Conservation (phyloP, 2,797 vertebrate genomes). For the Rhinatrema bivittatum region DNA sequence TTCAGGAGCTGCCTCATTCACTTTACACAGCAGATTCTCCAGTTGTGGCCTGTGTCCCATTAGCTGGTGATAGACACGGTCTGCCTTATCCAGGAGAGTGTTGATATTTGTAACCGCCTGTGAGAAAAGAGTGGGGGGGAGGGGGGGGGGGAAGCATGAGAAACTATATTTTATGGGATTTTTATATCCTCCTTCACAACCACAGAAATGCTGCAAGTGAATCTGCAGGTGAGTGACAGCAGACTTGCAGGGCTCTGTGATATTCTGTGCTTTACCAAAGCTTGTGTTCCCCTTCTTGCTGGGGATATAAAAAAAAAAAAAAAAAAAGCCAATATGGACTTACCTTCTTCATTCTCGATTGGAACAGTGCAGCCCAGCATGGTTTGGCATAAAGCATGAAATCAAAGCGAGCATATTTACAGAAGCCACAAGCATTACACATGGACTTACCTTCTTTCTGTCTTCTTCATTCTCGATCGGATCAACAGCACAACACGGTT, state of each 20-base stretch:
- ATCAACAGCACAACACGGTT: conserved; percentile 95
- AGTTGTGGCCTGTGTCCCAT: conserved; percentile 96
- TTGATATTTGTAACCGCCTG: conserved; percentile 98
- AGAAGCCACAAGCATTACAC: conserved; percentile 98
- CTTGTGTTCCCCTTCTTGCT: too few species aligned
- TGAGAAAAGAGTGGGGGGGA: background rate
- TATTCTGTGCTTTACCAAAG: too few species aligned
- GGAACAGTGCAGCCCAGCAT: conserved; percentile 93
- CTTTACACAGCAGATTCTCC: conserved; percentile 91
- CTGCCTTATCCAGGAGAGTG: conserved; percentile 92
- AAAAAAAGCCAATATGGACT: conserved; percentile 1
- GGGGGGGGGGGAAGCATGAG: background rate
- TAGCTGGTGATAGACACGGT: conserved; percentile 94
- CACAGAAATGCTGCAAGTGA: too few species aligned
- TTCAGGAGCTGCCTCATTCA: conserved; percentile 94
- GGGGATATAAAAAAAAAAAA: background rate
- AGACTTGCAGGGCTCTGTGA: too few species aligned
- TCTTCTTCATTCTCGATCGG: conserved; percentile 98
- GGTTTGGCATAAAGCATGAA: conserved; percentile 97
- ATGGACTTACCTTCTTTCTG: conserved; percentile 84
- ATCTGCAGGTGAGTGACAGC: too few species aligned
- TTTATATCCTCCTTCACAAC: background rate
- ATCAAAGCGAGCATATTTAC: conserved; percentile 95
- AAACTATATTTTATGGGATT: background rate
- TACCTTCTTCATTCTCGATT: conserved; percentile 97